A percentile compares a stretch with the other conserved stretches of the same genome.
Conservation (phyloP, 1,140 invertebrate genomes). For the Drosophila tristis region DNA sequence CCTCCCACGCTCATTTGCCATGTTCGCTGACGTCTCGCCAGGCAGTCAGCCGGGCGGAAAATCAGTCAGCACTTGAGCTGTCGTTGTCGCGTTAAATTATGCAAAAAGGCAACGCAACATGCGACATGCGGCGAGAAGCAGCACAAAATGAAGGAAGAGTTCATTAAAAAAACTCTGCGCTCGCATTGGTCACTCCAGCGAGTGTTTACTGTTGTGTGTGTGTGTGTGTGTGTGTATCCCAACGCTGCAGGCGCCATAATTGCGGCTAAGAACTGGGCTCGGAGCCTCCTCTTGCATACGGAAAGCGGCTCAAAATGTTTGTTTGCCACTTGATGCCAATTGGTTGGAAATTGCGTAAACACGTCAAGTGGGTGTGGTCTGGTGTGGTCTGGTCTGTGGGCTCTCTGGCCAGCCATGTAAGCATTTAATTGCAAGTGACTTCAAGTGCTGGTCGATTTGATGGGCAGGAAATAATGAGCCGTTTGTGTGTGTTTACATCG, state of each 20-base stretch:
- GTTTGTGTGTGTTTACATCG: conserved; percentile 26
- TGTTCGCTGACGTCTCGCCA: conserved; percentile 32
- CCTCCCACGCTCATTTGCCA: not conserved
- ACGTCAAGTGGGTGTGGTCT: conserved; percentile 25
- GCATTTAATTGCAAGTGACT: conserved; percentile 59
- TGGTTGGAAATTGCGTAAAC: conserved; percentile 62
- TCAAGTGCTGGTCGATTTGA: conserved; percentile 36
- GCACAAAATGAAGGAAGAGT: no score
- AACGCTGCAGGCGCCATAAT: conserved; percentile 16
- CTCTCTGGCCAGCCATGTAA: conserved; percentile 24
- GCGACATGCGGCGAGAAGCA: no score
- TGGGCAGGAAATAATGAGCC: conserved; percentile 46
- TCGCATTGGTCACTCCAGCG: conserved; percentile 37
- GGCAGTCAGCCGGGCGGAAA: conserved; percentile 57
- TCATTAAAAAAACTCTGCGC: conserved; percentile 28
- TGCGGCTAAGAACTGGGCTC: conserved; percentile 18
- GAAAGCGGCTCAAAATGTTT: conserved; percentile 33
- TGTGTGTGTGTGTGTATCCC: conserved; percentile 10
- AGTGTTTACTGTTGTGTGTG: conserved; percentile 32
- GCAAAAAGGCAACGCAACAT: conserved; percentile 31
- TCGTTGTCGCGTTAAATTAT: conserved; percentile 68
- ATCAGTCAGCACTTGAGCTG: conserved; percentile 57
- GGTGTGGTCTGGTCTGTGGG: not conserved
- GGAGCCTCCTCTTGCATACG: not conserved
- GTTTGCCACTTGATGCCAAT: conserved; percentile 63